Base-by-base conservation (phyloP, 2,797 vertebrate species). In the Amphiprion clarkii region DNA sequence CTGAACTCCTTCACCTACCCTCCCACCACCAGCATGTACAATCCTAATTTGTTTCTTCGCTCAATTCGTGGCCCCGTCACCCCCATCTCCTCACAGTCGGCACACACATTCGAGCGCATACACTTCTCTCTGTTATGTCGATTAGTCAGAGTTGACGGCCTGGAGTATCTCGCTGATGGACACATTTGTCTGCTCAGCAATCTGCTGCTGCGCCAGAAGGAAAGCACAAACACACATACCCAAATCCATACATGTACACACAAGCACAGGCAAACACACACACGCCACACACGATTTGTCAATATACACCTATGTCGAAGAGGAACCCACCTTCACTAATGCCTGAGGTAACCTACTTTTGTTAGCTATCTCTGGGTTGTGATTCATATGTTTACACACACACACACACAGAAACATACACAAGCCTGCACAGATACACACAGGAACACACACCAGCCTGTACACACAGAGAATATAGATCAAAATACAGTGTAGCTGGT, bases 161-260 rank as follows among this genome's bases (percentile, higher is more conserved):
- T 81, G 76, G 57, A 88, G 89, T 84, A 73, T 88, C 63, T 81
- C 44, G 75, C 81, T 90, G 90, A 92, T 85, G 84, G 91, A 92
- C 88, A 90, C 80, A 84, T 92, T 90, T 93, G 91, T 90, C 83
- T 85, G 78, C 85, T 94, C 91, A 93, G 92, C 91, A 91, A 85
- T 91, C 86, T 89, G 82, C 88, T 73, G 64, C 67, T 72, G 36
- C 19, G 81, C 87, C 81, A 66, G 78, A 78, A 88, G 82, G 74
- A 64, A 67, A 53, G 64, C 58, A 44, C 64, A 79, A 62, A 72
- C 64, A 81, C 31, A 14, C 42, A 44, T 33, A 42, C 39, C 11
- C n/a, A 2, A 31, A 49, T 27, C 64, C 62, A 60, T 49, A 39
- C 39, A 57, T 49, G 63, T 52, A 74, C 46, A 83, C 62, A 69